Evolutionary conservation across 2,797 vertebrate genomes (phyloP), one percentile per base, ranked within the genome.

Genomic region (Scolopax bukidnonensis): DNA sequence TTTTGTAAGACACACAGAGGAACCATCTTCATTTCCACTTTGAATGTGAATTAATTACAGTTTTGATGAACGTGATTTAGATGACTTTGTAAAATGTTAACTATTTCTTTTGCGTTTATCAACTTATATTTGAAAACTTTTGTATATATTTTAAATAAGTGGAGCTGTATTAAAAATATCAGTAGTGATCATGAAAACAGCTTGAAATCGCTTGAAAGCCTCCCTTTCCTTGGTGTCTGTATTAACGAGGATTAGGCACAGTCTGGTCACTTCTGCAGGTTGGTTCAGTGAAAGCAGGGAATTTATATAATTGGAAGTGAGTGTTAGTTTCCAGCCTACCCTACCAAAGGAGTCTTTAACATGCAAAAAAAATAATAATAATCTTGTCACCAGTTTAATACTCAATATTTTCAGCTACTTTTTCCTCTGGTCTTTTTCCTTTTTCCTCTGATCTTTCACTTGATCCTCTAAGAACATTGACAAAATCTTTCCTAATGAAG

Each of bases 141-240:
- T 74, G 43, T 30, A 7, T 57, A 4, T 87, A 53, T 73, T 83
- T 70, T 71, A 89, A 36, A 25, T 68, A 9, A 71, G 56, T 64
- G 3, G 33, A 20, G 54, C 45, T 93, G 33, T 81, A 80, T 88
- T 77, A 64, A 91, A 96, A 92, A 83, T 93, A 41, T 50, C 79
- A 41, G 7, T 24, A 67, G 86, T 18, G 77, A 77, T 84, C 6
- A 11, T 54, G 77, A 83, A n/a, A 51, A 12, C 75, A 69, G 86
- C 67, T 89, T 91, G 94, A 91, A 96, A 89, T 81, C 74, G 25
- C 93, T 92, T 79, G 57, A 50, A 15, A 17, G 38, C 12, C 41
- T 64, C 9, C 14, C 23, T 57, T 57, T 71, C 16, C 8, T 53
- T 3, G 2, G 48, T 36, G 54, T 56, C 51, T 54, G 28, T 67